Evolutionary conservation across 2,888 invertebrate species (phyloP).

Genomic region (Brachypalpus laphriformis): DNA sequence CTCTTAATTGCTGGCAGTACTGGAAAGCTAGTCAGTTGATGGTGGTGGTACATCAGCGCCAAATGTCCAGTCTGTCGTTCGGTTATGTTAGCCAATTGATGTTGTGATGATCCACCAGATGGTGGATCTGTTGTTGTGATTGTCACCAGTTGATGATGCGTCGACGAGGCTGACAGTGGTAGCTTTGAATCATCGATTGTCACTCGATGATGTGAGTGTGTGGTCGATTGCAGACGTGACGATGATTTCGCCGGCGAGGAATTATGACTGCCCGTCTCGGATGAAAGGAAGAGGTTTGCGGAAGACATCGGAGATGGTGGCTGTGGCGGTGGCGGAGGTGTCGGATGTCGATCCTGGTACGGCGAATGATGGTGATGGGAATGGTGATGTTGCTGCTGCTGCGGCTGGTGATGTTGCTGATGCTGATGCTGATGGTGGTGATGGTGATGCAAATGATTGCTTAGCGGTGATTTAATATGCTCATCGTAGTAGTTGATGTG

Average conservation of each 20-base stretch:
- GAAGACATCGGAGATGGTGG: conserved; percentile 90
- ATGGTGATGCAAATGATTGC: conserved; percentile 81
- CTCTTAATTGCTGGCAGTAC: conserved; percentile 82
- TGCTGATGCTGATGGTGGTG: conserved; percentile 82
- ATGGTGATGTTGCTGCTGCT: conserved; percentile 74
- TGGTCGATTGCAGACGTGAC: conserved; percentile 79
- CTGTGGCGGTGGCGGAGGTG: conserved; percentile 80
- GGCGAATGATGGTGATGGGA: conserved; percentile 82
- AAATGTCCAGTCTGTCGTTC: conserved; percentile 80
- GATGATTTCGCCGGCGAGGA: conserved; percentile 84
- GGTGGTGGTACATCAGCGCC: conserved; percentile 82
- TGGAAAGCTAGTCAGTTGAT: conserved; percentile 82
- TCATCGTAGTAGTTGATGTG: conserved; percentile 75
- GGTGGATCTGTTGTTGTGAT: conserved; percentile 77
- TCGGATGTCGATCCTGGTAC: conserved; percentile 73
- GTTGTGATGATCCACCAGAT: conserved; percentile 78
- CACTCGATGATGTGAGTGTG: conserved; percentile 81
- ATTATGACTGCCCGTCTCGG: conserved; percentile 89
- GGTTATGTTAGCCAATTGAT: conserved; percentile 76
- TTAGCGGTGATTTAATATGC: conserved; percentile 78
- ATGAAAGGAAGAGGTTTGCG: conserved; percentile 89
- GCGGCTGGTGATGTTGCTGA: conserved; percentile 73
- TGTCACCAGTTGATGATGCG: conserved; percentile 77
- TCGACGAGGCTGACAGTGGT: conserved; percentile 78
- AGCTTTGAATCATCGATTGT: conserved; percentile 82